Conservation (phyloP, 2,888 invertebrate species). For the Syrphus vitripennis region DNA sequence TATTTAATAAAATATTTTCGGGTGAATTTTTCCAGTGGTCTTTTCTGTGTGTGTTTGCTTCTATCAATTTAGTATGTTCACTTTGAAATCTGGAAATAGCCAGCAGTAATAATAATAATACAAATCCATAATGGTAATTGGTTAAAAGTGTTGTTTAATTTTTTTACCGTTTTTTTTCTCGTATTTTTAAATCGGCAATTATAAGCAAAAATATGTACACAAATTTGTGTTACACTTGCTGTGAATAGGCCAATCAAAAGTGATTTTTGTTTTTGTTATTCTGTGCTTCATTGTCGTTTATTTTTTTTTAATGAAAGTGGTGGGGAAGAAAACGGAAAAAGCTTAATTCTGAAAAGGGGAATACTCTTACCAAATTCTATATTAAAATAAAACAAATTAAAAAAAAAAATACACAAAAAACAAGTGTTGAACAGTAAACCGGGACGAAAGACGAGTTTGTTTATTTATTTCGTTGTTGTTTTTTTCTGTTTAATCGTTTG, state of each 20-base stretch:
- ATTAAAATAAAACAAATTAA: constrained; percentile 10
- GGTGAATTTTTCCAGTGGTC: constrained; percentile 35
- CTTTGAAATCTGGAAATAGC: constrained; percentile 34
- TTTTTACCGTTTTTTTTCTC: neutral
- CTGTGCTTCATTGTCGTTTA: neutral
- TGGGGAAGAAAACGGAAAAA: constrained; percentile 18
- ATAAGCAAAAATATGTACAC: constrained; percentile 11
- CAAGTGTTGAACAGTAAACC: constrained; percentile 23
- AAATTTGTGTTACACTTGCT: constrained; percentile 32
- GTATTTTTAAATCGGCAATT: neutral
- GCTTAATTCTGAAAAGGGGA: constrained; percentile 62
- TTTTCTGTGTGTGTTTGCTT: constrained; percentile 20
- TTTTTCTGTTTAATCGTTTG: constrained; percentile 18
- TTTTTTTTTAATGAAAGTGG: neutral
- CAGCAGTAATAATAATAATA: constrained; percentile 17
- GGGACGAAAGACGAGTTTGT: constrained; percentile 60
- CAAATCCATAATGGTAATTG: constrained; percentile 38
- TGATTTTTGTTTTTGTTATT: neutral
- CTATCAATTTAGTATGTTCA: constrained; percentile 9
- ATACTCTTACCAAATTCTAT: constrained; percentile 72
- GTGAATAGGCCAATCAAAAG: constrained; percentile 14
- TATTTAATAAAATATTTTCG: constrained; percentile 32
- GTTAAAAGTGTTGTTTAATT: constrained; percentile 45
- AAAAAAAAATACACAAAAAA: constrained; percentile 33
- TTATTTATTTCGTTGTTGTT: constrained; percentile 44